Percentiles rank a stretch among this genome's conserved stretches.
Conservation (phyloP, 2,113 vertebrate genomes). For the Enhydra lutris region DNA sequence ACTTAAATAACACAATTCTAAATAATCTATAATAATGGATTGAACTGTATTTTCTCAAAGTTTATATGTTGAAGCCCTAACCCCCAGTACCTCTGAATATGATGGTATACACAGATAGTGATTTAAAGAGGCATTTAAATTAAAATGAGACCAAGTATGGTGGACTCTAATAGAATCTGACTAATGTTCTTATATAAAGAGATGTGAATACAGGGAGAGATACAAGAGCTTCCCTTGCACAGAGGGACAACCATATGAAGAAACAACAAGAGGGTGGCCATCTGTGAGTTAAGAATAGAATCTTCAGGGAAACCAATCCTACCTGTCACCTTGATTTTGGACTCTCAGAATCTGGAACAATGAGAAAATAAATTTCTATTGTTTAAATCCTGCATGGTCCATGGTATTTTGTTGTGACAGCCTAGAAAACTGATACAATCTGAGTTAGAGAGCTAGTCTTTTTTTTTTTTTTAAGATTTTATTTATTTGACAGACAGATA, state of each 20-base stretch:
- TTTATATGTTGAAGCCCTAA: neutral
- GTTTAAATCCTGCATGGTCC: neutral
- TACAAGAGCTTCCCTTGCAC: rapidly evolving
- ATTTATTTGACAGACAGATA: no score
- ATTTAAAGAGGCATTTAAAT: neutral
- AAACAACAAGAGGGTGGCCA: neutral
- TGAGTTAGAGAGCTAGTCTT: neutral
- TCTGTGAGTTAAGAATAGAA: neutral
- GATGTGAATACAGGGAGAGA: neutral
- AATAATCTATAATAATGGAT: neutral
- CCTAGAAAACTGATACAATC: neutral
- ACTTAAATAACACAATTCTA: neutral
- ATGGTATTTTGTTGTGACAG: neutral
- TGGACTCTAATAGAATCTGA: neutral
- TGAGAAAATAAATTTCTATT: neutral
- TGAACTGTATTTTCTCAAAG: neutral
- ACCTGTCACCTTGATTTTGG: neutral
- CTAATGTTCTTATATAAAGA: neutral
- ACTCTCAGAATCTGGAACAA: neutral
- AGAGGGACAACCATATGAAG: neutral
- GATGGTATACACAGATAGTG: neutral
- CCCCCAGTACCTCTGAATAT: neutral
- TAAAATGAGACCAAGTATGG: neutral
- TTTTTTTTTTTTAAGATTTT: no score
- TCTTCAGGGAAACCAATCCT: neutral